Conservation (phyloP, 2,888 invertebrate genomes). For the Tortricodes alternella region DNA sequence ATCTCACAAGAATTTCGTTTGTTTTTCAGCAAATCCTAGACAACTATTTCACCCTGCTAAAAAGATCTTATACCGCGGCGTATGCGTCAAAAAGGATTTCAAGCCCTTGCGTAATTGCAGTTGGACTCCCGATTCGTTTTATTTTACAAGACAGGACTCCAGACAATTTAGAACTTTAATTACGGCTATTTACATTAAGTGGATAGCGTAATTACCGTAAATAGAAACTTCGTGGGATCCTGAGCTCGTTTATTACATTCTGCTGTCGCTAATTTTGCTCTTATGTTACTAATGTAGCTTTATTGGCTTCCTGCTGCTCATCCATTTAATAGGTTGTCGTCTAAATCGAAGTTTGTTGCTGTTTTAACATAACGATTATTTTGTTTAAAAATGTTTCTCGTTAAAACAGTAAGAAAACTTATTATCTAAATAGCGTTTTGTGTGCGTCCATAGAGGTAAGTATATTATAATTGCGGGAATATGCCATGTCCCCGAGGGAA, state of each 20-base stretch:
- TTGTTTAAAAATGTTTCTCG: no score
- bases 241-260: background rate
- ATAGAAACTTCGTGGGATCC: background rate
- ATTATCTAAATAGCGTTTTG: no score
- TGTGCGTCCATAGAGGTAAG: no score
- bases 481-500: no score
- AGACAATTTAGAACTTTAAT: background rate
- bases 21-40: no score
- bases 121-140: background rate
- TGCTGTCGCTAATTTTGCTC: background rate
- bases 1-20: no score
- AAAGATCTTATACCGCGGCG: no score
- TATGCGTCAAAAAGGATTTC: no score
- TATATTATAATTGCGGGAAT: no score
- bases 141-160: background rate
- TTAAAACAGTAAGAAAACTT: no score
- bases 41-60: no score
- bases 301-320: background rate
- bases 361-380: no score
- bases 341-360: background rate
- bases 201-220: background rate
- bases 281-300: background rate
- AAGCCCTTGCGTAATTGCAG: background rate
- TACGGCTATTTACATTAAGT: background rate
- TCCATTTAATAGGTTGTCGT: background rate